Evolutionary conservation across 1,140 invertebrate genomes (phyloP), one percentile per base, ranked within the genome.

Genomic region (Aphis gossypii): DNA sequence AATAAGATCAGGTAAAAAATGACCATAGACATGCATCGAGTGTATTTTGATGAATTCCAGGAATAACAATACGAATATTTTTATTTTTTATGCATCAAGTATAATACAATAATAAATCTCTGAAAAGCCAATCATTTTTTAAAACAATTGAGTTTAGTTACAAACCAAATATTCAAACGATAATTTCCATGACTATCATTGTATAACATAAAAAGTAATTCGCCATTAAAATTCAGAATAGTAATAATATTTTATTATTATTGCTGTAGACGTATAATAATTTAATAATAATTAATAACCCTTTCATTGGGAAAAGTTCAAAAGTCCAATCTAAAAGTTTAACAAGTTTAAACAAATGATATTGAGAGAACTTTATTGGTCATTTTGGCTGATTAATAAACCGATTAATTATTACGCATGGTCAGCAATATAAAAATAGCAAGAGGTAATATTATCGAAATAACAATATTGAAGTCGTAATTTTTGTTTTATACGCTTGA

Each of bases 291-390:
- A 30, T 25, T 38, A 84, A 84, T 44, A 46, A 44, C 83, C 83
- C 83, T 86, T 86, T 44, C 83, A 44, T 44, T 41, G 41, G 4
- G 38, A 25, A 41, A 30, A 86, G 44, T 86, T 86, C 11, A 46
- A 46, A 46, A 86, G 23, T 86, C 83, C 44, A 35, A 87, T 48
- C 46, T 30, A 88, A 87, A 87, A 51, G 86, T 51, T 88, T 51
- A 21, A 46, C 23, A 48, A 35, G 38, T 14, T 46, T 14, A 35
- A 51, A 88, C 86, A 88, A 88, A 88, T 48, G n/a, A 88, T n/a
- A 48, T 88, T 7, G 46, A 35, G 86, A 51, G 46, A n/a, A 88
- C 5, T 35, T 51, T 35, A 88, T 51, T 14, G 44, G 86, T 35
- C 30, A n/a, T 88, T 88, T 44, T 4, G 44, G 44, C 14, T 86